A percentile compares a stretch with the other conserved stretches of the same genome.
Evolutionary conservation across 2,113 vertebrate species (phyloP).

Genomic region (Mionectes macconnelli): DNA sequence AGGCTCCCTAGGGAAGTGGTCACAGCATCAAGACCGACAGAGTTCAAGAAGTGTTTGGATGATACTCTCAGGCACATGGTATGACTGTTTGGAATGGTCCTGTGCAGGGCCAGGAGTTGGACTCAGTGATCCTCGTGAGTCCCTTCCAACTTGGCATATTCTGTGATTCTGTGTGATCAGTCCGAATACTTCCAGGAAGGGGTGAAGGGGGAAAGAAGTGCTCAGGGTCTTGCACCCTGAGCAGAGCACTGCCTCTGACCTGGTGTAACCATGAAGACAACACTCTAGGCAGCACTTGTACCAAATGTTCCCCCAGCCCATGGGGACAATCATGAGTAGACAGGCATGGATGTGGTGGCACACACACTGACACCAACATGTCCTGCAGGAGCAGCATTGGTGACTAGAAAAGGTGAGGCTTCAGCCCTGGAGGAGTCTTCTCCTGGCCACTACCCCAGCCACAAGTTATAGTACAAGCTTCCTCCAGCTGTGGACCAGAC

Average conservation of each 20-base stretch:
- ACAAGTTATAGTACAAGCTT: background rate
- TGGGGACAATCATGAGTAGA: rapidly evolving
- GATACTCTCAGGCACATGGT: background rate
- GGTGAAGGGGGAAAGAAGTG: background rate
- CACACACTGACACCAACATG: rapidly evolving
- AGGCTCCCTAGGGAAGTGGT: background rate
- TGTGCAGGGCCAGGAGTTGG: background rate
- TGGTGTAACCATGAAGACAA: rapidly evolving
- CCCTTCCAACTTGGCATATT: background rate
- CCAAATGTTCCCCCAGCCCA: background rate
- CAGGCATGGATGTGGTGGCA: background rate
- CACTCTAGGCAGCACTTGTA: rapidly evolving
- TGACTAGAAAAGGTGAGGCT: background rate
- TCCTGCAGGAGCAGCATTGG: background rate
- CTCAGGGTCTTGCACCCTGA: background rate
- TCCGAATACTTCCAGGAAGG: background rate
- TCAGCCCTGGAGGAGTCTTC: background rate
- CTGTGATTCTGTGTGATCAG: background rate
- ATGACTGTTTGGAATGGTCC: background rate
- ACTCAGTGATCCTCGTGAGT: background rate
- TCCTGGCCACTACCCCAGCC: background rate
- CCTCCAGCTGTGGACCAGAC: constrained; percentile 27
- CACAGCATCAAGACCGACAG: background rate
- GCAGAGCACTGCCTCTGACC: background rate
- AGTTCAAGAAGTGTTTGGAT: background rate